phyloP scores from a whole-genome alignment of 2,797 vertebrate species.

The Cephalopachus bancanus region DNA sequence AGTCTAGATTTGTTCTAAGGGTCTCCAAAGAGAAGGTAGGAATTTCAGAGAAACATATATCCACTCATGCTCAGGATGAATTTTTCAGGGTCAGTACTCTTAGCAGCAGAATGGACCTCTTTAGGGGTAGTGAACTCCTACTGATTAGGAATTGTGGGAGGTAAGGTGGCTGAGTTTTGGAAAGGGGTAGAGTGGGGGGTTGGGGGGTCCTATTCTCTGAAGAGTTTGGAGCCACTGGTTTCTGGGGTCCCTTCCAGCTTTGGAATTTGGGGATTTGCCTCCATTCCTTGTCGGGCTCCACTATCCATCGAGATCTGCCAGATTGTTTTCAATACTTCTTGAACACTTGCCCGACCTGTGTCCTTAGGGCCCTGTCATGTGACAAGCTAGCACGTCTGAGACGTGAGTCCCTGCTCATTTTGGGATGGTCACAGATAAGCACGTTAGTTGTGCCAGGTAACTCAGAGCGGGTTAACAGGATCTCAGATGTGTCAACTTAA shows the following conservation, averaged over 20 bases:
- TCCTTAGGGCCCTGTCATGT: background rate
- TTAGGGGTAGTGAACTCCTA: background rate
- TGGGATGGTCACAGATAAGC: background rate
- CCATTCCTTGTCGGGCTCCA: background rate
- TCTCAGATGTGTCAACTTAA: background rate
- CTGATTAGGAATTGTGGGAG: fast-evolving
- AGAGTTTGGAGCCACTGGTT: background rate
- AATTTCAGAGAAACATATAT: background rate
- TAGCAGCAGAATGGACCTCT: background rate
- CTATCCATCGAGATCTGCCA: background rate
- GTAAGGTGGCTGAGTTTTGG: background rate
- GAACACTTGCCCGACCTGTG: background rate
- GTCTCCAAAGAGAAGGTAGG: background rate
- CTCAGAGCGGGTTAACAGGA: background rate
- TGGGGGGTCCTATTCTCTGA: background rate
- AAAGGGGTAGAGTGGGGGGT: background rate
- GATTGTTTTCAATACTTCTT: background rate
- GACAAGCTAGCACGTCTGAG: background rate
- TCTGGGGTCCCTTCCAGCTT: background rate
- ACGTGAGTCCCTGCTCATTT: background rate
- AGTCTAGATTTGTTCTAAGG: background rate
- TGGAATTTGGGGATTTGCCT: background rate
- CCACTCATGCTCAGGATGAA: background rate
- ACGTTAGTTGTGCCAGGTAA: background rate
- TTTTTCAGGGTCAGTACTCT: background rate